Conservation (phyloP, 1,140 invertebrate genomes). For the Ectropis grisescens region DNA sequence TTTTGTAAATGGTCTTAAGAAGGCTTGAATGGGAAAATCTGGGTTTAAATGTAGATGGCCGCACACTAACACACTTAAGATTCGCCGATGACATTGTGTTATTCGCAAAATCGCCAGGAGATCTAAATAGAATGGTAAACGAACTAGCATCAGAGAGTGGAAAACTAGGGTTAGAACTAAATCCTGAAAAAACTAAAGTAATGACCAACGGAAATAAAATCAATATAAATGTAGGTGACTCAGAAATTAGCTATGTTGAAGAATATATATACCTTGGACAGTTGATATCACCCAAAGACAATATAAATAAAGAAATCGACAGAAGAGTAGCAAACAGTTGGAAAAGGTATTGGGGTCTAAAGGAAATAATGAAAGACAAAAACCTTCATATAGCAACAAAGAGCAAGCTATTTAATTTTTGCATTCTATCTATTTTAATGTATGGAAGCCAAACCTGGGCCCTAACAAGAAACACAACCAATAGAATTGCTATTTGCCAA, state of each 20-base stretch:
- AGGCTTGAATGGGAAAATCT: slow-evolving; percentile 11
- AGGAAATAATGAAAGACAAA: slow-evolving; percentile 23
- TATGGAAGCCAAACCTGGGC: slow-evolving; percentile 17
- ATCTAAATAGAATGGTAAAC: slow-evolving; percentile 15
- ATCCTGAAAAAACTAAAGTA: slow-evolving; percentile 18
- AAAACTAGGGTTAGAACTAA: slow-evolving; percentile 17
- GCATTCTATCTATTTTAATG: slow-evolving; percentile 12
- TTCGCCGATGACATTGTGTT: slow-evolving; percentile 21
- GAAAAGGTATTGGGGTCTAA: slow-evolving; percentile 21
- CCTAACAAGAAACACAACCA: slow-evolving; percentile 4
- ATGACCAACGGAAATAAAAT: slow-evolving; percentile 18
- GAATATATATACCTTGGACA: slow-evolving; percentile 27
- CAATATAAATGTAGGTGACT: slow-evolving; percentile 9
- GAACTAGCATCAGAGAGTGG: slow-evolving; percentile 17
- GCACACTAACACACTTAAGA: slow-evolving; percentile 12
- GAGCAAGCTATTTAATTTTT: slow-evolving; percentile 19
- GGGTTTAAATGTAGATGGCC: slow-evolving; percentile 15
- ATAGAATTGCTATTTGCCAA: slow-evolving; percentile 15
- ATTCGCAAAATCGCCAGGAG: slow-evolving; percentile 14
- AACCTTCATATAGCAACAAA: slow-evolving; percentile 10
- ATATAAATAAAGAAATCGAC: slow-evolving; percentile 15
- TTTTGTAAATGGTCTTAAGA: slow-evolving; percentile 18
- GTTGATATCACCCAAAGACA: slow-evolving; percentile 16
- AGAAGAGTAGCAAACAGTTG: slow-evolving; percentile 20
- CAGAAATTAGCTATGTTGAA: slow-evolving; percentile 16